Conservation (phyloP, 2,797 vertebrate species). For the Oophaga sylvatica region DNA sequence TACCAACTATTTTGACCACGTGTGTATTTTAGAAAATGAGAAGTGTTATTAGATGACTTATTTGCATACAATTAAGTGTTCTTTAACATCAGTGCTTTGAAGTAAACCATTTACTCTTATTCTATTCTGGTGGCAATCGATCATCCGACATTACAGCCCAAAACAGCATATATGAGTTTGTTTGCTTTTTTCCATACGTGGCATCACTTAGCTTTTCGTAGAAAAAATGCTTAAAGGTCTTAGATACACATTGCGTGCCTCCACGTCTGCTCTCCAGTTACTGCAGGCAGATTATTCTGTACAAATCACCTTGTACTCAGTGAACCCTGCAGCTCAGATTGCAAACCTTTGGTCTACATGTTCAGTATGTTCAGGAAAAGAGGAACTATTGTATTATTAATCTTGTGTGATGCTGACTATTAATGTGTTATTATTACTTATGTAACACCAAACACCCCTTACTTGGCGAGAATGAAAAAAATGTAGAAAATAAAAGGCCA, state of each 20-base stretch:
- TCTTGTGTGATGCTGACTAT: neutral
- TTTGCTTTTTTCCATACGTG: slow-evolving; percentile 22
- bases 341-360: neutral
- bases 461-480: neutral
- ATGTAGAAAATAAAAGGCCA: neutral
- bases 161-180: neutral
- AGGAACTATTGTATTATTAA: slow-evolving; percentile 18
- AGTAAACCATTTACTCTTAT: neutral
- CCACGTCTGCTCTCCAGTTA: neutral
- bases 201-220: slow-evolving; percentile 31
- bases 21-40: too few species aligned
- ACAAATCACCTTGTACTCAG: slow-evolving; percentile 3
- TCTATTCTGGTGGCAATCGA: neutral
- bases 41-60: too few species aligned
- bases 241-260: neutral
- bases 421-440: neutral
- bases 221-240: slow-evolving; percentile 8
- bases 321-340: slow-evolving; percentile 20
- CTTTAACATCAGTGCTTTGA: neutral
- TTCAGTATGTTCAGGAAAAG: neutral
- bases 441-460: neutral
- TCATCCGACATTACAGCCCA: neutral
- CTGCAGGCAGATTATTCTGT: slow-evolving; percentile 19
- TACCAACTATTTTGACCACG: too few species aligned
- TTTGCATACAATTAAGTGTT: too few species aligned